Evolutionary conservation across 2,113 vertebrate genomes (phyloP), one percentile per base, ranked within the genome.

Genomic region (Rhombomys opimus): DNA sequence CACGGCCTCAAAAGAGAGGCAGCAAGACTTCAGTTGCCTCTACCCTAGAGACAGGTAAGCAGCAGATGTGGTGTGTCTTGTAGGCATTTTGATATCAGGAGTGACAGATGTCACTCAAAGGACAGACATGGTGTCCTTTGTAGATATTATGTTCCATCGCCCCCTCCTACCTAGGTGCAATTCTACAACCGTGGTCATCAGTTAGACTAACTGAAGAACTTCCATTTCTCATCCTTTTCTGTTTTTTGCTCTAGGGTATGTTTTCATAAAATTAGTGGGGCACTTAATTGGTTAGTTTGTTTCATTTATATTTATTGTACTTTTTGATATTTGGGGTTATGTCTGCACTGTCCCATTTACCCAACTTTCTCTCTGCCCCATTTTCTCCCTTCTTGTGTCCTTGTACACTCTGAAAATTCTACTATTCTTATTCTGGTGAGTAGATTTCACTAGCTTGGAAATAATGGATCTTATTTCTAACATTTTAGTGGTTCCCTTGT

Each of bases 251-350:
- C n/a, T 94, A 87, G 52, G 41, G 13, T 32, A 63, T 2, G 67
- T 75, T 94, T 75, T 96, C 1, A 80, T 14, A 46, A 54, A 87
- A 32, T 61, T 0, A 46, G 18, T 10, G 10, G 38, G 30, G 15
- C 35, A 84, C 17, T 70, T 70, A 23, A 87, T 35, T 87, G 61
- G 32, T 75, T 76, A 86, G 32, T 86, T 82, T 91, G 20, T 38
- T 77, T 13, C 73, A 59, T 17, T 88, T 87, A 90, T 11, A 91
- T 89, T 96, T 85, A 94, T 35, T 91, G 67, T 89, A 73, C 63
- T 91, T 81, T 82, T 5, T 84, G 78, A 94, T 63, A 87, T 20
- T 27, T 92, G 70, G 20, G 41, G 82, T 90, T 68, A 92, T 67
- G 85, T 95, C 86, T 75, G 8, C 11, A 25, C 73, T 78, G 17